Evolutionary conservation across 2,113 vertebrate species (phyloP).

Genomic region (Myrmecobius fasciatus): DNA sequence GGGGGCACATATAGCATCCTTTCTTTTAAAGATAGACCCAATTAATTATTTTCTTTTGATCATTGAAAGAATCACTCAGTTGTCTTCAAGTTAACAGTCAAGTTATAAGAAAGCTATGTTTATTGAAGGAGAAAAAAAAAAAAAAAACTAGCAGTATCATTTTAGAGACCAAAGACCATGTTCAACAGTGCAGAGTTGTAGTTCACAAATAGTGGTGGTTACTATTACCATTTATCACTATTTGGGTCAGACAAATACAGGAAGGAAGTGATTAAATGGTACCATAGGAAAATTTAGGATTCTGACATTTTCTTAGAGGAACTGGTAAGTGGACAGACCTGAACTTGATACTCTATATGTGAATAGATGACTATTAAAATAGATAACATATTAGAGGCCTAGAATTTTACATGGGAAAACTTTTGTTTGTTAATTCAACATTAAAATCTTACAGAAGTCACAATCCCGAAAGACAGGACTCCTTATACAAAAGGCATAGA

Average conservation of each 20-base stretch:
- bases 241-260: slow-evolving; percentile 27
- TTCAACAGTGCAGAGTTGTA: not conserved
- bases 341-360: slow-evolving; percentile 10
- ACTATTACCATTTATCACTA: slow-evolving; percentile 32
- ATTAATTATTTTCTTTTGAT: slow-evolving; percentile 18
- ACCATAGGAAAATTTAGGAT: slow-evolving; percentile 40
- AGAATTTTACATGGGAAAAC: not conserved
- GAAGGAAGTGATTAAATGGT: slow-evolving; percentile 49
- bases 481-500: not conserved
- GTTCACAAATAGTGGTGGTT: not conserved
- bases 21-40: slow-evolving; percentile 12
- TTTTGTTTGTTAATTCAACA: not conserved
- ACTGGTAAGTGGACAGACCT: not conserved
- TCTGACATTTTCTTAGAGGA: slow-evolving; percentile 29
- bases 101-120: not conserved
- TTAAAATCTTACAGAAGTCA: not conserved
- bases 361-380: not conserved
- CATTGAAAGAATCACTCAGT: not conserved
- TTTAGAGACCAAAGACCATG: not conserved
- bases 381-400: not conserved
- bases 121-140: not conserved
- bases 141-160: not conserved
- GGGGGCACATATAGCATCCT: not conserved
- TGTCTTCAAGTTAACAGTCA: not conserved
- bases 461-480: not conserved